Percentiles rank a stretch among this genome's conserved stretches.
Conservation (phyloP, 2,888 invertebrate species). For the Patella depressa region DNA sequence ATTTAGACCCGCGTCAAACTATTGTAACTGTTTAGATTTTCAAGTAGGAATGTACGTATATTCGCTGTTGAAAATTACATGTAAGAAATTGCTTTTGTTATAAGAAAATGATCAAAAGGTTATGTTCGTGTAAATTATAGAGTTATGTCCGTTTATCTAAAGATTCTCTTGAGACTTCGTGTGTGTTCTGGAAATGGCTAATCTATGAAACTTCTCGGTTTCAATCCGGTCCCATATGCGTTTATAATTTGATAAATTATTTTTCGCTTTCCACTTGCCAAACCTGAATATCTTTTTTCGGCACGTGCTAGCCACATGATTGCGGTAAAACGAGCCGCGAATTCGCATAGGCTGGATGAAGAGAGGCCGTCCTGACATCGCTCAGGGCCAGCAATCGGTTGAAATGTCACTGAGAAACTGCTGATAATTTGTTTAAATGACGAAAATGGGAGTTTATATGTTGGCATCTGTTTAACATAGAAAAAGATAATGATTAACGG, state of each 20-base stretch:
- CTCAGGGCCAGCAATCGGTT: conserved; percentile 25
- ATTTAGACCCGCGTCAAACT: no score
- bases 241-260: conserved; percentile 23
- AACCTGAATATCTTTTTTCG: neutral
- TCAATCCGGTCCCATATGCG: conserved; percentile 10
- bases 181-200: neutral
- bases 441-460: conserved; percentile 26
- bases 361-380: conserved; percentile 4
- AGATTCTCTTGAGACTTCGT: neutral
- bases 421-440: conserved; percentile 37
- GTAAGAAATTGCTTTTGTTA: no score
- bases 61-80: no score
- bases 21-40: no score
- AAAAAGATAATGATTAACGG: conserved; percentile 8
- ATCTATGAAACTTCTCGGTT: neutral
- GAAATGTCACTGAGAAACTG: conserved; percentile 32
- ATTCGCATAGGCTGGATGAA: neutral
- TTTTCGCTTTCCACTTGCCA: conserved; percentile 15
- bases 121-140: no score
- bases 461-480: conserved; percentile 21
- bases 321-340: neutral
- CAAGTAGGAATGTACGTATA: no score
- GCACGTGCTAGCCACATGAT: neutral
- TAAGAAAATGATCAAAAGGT: no score
- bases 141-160: no score